Evolutionary conservation across 2,113 vertebrate genomes (phyloP).

Genomic region (Perca schrenkii): DNA sequence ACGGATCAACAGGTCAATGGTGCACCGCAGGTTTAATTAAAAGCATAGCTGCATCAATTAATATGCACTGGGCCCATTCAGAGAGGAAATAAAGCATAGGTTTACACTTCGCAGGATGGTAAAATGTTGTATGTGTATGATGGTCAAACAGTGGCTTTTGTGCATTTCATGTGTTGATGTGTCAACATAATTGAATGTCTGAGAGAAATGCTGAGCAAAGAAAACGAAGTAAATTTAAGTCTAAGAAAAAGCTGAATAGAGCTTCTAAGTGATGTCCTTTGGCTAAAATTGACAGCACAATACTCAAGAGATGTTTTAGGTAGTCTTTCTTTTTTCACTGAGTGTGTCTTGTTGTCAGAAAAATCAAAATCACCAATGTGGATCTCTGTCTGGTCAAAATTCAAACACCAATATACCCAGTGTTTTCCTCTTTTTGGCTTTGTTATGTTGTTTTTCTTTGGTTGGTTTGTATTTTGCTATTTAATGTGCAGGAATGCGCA

Average conservation of each 20-base stretch:
- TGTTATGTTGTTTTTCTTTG: neutral
- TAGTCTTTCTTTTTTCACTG: conserved; percentile 7
- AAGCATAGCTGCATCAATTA: conserved; percentile 40
- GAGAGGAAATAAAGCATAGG: conserved; percentile 5
- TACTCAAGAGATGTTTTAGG: neutral
- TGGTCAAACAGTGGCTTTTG: neutral
- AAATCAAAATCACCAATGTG: neutral
- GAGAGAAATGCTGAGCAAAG: conserved; percentile 21
- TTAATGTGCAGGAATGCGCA: conserved; percentile 34
- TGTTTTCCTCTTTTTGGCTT: neutral
- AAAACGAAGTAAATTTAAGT: neutral
- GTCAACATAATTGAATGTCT: neutral
- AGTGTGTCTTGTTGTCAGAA: neutral
- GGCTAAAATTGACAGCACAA: neutral
- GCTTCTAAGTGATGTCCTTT: neutral
- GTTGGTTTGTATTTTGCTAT: neutral
- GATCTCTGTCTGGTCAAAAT: conserved; percentile 1
- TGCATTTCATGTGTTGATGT: neutral
- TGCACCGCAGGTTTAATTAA: conserved; percentile 52
- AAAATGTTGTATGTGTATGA: neutral
- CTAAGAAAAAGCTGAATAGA: neutral
- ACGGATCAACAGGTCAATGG: conserved; percentile 42
- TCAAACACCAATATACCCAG: neutral
- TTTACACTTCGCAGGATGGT: neutral
- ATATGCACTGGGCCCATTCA: neutral